Conservation (phyloP, 2,113 vertebrate genomes). For the Nicator chloris region DNA sequence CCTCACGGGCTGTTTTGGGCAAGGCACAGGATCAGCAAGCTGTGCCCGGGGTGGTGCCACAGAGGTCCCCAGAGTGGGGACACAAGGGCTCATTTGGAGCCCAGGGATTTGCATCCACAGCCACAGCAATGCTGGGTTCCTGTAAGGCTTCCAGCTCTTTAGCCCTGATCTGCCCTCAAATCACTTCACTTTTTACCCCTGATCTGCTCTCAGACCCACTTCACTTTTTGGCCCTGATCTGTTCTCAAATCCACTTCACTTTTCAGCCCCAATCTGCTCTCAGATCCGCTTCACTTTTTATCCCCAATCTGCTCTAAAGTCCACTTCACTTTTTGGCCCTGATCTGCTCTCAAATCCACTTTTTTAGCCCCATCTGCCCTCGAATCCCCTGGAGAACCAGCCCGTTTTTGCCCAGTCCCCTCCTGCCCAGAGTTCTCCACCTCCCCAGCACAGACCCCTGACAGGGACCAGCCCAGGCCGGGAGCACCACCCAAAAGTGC, state of each 20-base stretch:
- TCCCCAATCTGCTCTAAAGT: background rate
- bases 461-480: background rate
- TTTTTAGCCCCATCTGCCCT: no score
- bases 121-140: background rate
- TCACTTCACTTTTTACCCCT: no score
- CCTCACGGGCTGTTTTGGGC: rapidly evolving
- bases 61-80: background rate
- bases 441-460: background rate
- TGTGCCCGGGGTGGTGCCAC: background rate
- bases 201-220: background rate
- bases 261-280: background rate
- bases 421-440: background rate
- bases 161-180: background rate
- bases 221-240: background rate
- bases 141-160: background rate
- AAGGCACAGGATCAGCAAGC: background rate
- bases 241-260: background rate
- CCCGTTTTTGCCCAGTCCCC: background rate
- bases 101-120: background rate
- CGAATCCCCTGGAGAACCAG: background rate
- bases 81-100: background rate
- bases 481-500: background rate
- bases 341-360: no score
- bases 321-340: background rate
- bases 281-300: background rate